Evolutionary conservation across 2,888 invertebrate species (phyloP).

Genomic region (Panzeria rudis): DNA sequence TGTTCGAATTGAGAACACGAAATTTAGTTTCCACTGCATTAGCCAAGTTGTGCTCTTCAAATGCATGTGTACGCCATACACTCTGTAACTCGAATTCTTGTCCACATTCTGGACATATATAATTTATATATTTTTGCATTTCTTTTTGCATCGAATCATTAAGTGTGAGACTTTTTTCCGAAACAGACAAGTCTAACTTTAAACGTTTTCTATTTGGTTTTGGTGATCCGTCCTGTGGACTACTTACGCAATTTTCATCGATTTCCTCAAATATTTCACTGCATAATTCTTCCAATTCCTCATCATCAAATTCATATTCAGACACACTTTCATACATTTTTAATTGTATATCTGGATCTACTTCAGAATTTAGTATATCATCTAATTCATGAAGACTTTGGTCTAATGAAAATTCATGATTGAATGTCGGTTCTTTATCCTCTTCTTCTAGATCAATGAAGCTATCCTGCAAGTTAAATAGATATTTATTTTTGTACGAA

Average conservation of each 20-base stretch:
- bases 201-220: conserved; percentile 68
- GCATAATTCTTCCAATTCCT: conserved; percentile 74
- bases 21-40: conserved; percentile 78
- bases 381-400: conserved; percentile 78
- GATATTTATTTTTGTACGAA: not conserved
- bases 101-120: conserved; percentile 79
- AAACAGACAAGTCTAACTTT: conserved; percentile 52
- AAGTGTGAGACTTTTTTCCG: conserved; percentile 39
- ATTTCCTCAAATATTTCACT: conserved; percentile 77
- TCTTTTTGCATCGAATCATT: conserved; percentile 69
- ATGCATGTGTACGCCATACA: conserved; percentile 79
- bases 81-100: conserved; percentile 75
- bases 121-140: conserved; percentile 75
- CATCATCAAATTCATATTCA: conserved; percentile 52
- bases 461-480: conserved; percentile 74
- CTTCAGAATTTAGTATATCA: conserved; percentile 76
- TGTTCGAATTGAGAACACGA: conserved; percentile 73
- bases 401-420: conserved; percentile 77
- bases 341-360: conserved; percentile 20
- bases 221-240: not conserved
- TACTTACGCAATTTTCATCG: not conserved
- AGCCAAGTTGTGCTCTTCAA: conserved; percentile 77
- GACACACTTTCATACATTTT: not conserved
- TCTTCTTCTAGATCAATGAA: conserved; percentile 77
- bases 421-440: conserved; percentile 57